Evolutionary conservation across 2,888 invertebrate species (phyloP).

Genomic region (Magallana nippona): DNA sequence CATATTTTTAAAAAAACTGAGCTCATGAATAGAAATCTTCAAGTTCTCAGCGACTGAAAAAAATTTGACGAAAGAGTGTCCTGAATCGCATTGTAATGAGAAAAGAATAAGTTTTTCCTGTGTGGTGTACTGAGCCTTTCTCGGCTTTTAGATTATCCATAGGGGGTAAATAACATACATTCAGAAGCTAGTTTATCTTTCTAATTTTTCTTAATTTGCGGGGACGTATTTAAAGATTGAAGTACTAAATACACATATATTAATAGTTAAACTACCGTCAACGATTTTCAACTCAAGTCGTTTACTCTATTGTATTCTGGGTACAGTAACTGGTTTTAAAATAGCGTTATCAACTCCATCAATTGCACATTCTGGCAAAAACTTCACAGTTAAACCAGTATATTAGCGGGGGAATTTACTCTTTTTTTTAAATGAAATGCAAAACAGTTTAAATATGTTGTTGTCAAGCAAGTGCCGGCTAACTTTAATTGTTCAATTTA

Average conservation of each 20-base stretch:
- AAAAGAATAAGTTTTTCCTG: neutral
- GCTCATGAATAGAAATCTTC: neutral
- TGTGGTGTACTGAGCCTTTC: neutral
- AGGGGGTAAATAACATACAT: no score
- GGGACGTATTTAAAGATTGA: no score
- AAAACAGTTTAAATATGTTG: neutral
- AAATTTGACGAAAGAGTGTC: neutral
- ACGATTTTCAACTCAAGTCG: no score
- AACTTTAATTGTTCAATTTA: neutral
- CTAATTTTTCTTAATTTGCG: no score
- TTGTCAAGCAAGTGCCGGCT: neutral
- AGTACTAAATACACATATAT: no score
- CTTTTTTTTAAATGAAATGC: neutral
- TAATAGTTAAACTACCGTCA: no score
- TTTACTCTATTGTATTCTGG: neutral
- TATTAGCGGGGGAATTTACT: neutral
- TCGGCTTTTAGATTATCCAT: no score
- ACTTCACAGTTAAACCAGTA: neutral
- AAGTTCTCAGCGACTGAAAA: neutral
- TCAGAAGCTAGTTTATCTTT: neutral
- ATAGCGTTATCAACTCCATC: conserved; percentile 2
- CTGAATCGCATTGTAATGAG: neutral
- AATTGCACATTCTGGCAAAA: neutral
- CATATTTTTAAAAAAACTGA: neutral
- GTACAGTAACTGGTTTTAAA: conserved; percentile 20